Conservation (phyloP, 2,797 vertebrate genomes). For the Sebastolobus alascanus region DNA sequence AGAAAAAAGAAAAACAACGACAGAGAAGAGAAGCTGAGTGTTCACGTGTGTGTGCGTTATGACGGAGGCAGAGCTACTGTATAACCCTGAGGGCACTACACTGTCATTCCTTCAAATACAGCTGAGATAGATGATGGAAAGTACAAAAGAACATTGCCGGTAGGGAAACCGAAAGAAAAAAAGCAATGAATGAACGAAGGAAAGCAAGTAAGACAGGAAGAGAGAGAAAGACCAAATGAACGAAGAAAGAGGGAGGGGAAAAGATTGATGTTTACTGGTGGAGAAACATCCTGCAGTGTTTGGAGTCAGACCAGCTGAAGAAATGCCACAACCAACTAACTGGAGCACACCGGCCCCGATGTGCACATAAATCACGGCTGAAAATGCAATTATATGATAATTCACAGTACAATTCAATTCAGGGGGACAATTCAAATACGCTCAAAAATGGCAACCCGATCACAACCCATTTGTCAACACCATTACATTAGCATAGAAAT, state of each 20-base stretch:
- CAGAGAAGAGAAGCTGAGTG: conserved; percentile 8
- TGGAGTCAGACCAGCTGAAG: conserved; percentile 49
- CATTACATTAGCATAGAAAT: conserved; percentile 89
- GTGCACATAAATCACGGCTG: conserved; percentile 77
- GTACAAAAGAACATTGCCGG: conserved; percentile 41
- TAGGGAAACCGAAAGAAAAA: conserved; percentile 30
- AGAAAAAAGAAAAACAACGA: neutral
- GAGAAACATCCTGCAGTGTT: conserved; percentile 69
- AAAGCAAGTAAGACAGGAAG: conserved; percentile 19
- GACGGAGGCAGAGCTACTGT: conserved; percentile 7
- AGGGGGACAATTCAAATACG: conserved; percentile 70
- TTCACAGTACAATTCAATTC: conserved; percentile 82
- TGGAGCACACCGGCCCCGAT: conserved; percentile 50
- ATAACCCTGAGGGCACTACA: conserved; percentile 48
- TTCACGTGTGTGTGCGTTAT: conserved; percentile 8
- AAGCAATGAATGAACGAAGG: conserved; percentile 42
- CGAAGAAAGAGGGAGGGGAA: neutral
- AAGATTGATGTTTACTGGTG: conserved; percentile 69
- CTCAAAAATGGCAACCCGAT: conserved; percentile 75
- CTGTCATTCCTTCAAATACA: conserved; percentile 54
- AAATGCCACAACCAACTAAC: conserved; percentile 64
- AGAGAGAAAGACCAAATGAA: conserved; percentile 33
- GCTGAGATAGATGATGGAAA: conserved; percentile 54
- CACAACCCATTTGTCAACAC: conserved; percentile 83
- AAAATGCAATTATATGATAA: conserved; percentile 86